Percentiles rank a stretch among this genome's conserved stretches.
Conservation (phyloP, 92 coral and sea anemone genomes). For the Porites rus region DNA sequence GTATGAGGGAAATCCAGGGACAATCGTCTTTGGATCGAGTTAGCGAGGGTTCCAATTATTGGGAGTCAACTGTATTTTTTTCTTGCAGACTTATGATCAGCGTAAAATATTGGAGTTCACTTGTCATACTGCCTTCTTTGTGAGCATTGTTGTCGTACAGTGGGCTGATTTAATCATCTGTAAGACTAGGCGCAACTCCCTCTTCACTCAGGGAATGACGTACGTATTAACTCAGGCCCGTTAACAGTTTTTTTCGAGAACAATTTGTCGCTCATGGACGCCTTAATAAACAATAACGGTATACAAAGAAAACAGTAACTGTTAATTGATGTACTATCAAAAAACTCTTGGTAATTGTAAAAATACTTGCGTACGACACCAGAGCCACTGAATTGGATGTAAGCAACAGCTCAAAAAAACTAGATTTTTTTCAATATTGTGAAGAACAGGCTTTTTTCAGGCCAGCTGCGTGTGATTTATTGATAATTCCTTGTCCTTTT, state of each 20-base stretch:
- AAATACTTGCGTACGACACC: no score
- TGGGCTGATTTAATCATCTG: conserved; percentile 99
- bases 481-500: neutral
- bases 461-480: neutral
- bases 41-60: no score
- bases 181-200: conserved; percentile 93
- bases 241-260: no score
- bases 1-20: no score
- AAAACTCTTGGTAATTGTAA: no score
- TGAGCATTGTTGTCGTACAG: conserved; percentile 96
- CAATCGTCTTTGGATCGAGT: no score
- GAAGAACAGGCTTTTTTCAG: neutral
- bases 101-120: conserved; percentile 90
- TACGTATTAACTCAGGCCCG: conserved; percentile 46
- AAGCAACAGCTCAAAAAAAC: neutral
- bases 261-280: no score
- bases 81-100: conserved; percentile 77
- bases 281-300: no score
- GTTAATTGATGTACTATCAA: no score
- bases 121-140: conserved; percentile 96
- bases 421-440: neutral
- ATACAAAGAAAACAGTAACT: no score
- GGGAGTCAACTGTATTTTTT: neutral
- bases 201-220: conserved; percentile 96
- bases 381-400: neutral